Conservation (phyloP, 2,113 vertebrate species). For the Caranx ignobilis region DNA sequence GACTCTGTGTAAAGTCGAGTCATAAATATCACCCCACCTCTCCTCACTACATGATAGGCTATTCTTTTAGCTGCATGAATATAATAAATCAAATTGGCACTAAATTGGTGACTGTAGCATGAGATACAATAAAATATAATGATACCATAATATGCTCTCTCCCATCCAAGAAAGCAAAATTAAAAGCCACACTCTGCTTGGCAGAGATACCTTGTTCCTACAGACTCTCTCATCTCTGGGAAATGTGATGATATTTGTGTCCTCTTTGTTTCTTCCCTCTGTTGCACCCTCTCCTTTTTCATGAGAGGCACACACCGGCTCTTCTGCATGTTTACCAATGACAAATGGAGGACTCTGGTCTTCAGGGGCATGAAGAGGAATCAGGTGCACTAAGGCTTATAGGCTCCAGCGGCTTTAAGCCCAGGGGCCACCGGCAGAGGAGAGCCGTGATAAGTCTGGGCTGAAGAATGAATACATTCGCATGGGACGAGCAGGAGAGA, state of each 20-base stretch:
- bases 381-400: slow-evolving; percentile 74
- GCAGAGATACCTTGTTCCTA: background rate
- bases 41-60: slow-evolving; percentile 28
- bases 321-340: slow-evolving; percentile 81
- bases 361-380: slow-evolving; percentile 77
- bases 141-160: background rate
- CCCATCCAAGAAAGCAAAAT: background rate
- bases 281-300: slow-evolving; percentile 34
- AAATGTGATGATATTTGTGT: slow-evolving; percentile 78
- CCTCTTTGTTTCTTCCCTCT: slow-evolving; percentile 60
- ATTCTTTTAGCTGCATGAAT: slow-evolving; percentile 27
- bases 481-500: slow-evolving; percentile 67
- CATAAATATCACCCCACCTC: slow-evolving; percentile 61
- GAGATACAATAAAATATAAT: background rate
- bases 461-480: slow-evolving; percentile 73
- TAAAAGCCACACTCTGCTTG: background rate
- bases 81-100: slow-evolving; percentile 35
- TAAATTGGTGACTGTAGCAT: slow-evolving; percentile 6
- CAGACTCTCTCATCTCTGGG: slow-evolving; percentile 4
- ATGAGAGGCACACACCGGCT: slow-evolving; percentile 62
- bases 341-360: slow-evolving; percentile 81
- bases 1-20: slow-evolving; percentile 53
- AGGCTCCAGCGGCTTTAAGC: slow-evolving; percentile 71
- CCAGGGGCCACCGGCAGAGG: slow-evolving; percentile 74
- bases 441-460: slow-evolving; percentile 66